Base-by-base conservation (phyloP, 2,888 invertebrate species). In the Caenorhabditis drosophilae region DNA sequence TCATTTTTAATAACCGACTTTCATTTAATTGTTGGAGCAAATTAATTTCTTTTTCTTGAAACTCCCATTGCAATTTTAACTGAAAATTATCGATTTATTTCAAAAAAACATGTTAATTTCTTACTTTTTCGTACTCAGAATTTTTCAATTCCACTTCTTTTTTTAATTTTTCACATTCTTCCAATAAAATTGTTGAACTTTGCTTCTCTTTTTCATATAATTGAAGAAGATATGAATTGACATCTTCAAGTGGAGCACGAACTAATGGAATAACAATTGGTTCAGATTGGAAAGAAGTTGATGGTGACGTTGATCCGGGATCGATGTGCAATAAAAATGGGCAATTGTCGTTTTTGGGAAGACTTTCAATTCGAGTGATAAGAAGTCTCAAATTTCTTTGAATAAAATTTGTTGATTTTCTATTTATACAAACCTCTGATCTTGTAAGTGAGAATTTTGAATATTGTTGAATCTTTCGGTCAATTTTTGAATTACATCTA, bases 31-130 rank as follows among this genome's bases (percentile, higher is more conserved):
- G 53, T 1, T 50, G 49, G 0, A 63, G 54, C 3, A 57, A 26
- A 3, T 20, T 35, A 16, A 54, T 63, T n/a, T 63, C 63, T 27
- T 63, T 58, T 27, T 57, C 54, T 57, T 58, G 53, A 20, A 23
- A 58, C 12, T 63, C 58, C 16, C 57, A 58, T 26, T 50, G 45
- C 4, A 27, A 18, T 46, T 54, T 54, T 18, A 63, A 9, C 63
- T 63, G 50, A 35, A 57, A 52, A 22, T 20, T 23, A n/a, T 15
- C n/a, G 2, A 25, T 46, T 34, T 22, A 12, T 2, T 35, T 35
- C 26, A 27, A 27, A 6, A 31, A 44, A 20, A 38, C n/a, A n/a
- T n/a, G n/a, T n/a, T n/a, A n/a, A n/a, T n/a, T n/a, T n/a, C 31
- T 26, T 44, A 62, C 57, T 9, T 47, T 18, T 23, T 63, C 49